Conservation (phyloP, 2,888 invertebrate species). For the Catocala fraxini region DNA sequence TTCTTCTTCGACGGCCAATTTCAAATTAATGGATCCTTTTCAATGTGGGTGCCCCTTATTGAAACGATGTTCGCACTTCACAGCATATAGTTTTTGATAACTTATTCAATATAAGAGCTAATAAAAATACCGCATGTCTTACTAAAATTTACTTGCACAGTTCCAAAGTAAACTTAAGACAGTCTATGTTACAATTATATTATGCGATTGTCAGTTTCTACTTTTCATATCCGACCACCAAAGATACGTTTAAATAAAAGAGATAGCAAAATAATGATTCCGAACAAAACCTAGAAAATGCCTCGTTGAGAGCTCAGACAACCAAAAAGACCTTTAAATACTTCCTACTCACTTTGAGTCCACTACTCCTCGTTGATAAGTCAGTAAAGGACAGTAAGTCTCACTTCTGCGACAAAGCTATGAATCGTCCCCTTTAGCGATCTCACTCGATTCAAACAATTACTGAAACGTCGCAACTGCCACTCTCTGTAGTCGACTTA, state of each 20-base stretch:
- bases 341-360: slow-evolving; percentile 56
- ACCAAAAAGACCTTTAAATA: slow-evolving; percentile 45
- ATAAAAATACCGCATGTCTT: no score
- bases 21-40: no score
- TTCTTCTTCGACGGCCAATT: not conserved
- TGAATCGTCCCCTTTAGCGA: slow-evolving; percentile 67
- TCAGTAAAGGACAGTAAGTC: slow-evolving; percentile 67
- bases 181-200: no score
- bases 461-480: slow-evolving; percentile 64
- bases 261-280: not conserved
- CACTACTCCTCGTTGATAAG: slow-evolving; percentile 52
- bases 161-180: no score
- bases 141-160: no score
- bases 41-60: no score
- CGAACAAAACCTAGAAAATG: slow-evolving; percentile 36
- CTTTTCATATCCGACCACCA: slow-evolving; percentile 3
- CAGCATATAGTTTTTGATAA: no score
- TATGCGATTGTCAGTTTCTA: no score
- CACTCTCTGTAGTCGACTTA: slow-evolving; percentile 21
- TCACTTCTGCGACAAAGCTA: slow-evolving; percentile 75
- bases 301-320: slow-evolving; percentile 41
- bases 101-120: no score
- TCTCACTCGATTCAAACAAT: slow-evolving; percentile 56
- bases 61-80: no score
- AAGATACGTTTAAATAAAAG: slow-evolving; percentile 21